A percentile compares a stretch with the other conserved stretches of the same genome.
Evolutionary conservation across 2,113 vertebrate species (phyloP).

Genomic region (Sardina pilchardus): DNA sequence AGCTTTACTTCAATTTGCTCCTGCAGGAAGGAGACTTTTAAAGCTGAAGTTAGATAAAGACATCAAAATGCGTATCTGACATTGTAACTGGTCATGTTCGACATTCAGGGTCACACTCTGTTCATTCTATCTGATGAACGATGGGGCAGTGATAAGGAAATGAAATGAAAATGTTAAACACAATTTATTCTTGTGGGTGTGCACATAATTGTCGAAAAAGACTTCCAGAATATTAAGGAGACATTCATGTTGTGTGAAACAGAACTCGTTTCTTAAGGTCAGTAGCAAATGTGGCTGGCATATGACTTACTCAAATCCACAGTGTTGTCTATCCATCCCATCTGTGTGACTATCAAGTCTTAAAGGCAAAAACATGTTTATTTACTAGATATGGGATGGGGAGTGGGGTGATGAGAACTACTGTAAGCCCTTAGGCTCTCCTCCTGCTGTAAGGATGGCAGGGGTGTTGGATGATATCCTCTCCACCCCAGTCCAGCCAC

Average conservation of each 20-base stretch:
- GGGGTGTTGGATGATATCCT: slow-evolving; percentile 24
- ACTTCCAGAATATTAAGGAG: background rate
- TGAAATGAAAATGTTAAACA: background rate
- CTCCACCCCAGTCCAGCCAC: background rate
- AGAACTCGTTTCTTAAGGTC: no score
- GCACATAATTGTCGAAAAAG: background rate
- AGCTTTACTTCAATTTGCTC: background rate
- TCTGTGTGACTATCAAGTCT: background rate
- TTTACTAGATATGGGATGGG: background rate
- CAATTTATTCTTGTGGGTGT: background rate
- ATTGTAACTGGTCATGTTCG: background rate
- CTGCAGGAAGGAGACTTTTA: background rate
- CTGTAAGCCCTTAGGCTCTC: background rate
- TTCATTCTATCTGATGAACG: background rate
- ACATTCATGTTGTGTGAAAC: background rate
- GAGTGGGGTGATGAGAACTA: background rate
- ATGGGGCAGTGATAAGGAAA: background rate
- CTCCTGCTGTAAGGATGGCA: background rate
- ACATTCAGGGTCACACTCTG: background rate
- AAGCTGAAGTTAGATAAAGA: background rate
- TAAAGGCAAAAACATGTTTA: background rate
- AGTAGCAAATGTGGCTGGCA: background rate
- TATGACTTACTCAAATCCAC: background rate
- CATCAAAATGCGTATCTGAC: background rate
- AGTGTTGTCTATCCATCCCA: background rate